Base-by-base conservation (phyloP, 2,113 vertebrate genomes). In the Lasiurus cinereus region DNA sequence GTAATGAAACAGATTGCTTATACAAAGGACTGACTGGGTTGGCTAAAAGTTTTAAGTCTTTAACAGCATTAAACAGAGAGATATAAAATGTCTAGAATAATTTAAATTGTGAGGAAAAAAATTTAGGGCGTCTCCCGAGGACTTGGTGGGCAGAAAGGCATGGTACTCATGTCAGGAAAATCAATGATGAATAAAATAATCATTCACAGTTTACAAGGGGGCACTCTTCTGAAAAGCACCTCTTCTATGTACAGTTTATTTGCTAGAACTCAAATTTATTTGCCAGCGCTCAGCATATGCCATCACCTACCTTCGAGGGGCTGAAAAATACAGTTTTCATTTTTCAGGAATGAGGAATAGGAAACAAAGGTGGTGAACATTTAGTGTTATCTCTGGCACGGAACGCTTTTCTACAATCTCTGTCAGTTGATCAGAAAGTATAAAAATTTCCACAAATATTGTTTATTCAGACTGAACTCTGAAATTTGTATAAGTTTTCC, bases 211-310 rank as follows among this genome's bases (percentile, higher is more conserved):
- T 82, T 76, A 9, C 8, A 92, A 89, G 36, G 19, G 3, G 13
- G 56, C 62, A 52, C 43, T 73, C 80, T 94, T 96, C 59, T 84
- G 18, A 93, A 95, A 95, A 76, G 27, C 36, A 50, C 5, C 27
- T 80, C 22, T 29, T 64, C 3, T 66, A 8, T 18, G n/a, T 7
- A 19, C 29, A 59, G 5, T 70, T 43, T 27, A 46, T 64, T 72
- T 22, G 21, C 46, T 39, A n/a, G 31, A 88, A 50, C 14, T 19
- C 46, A n/a, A 67, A 6, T 74, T 43, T 27, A 46, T 64, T 72
- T 18, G 16, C 54, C n/a, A n/a, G 31, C 76, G 39, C 11, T 19
- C 46, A 36, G 48, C 43, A 0, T 64, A 1, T 2, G 6, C 8
- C 52, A 66, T 79, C 16, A 15, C 29, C 22, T 52, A 10, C 50